A percentile compares a stretch with the other conserved stretches of the same genome.
phyloP scores from a whole-genome alignment of 2,797 vertebrate genomes.

The Acomys russatus region DNA sequence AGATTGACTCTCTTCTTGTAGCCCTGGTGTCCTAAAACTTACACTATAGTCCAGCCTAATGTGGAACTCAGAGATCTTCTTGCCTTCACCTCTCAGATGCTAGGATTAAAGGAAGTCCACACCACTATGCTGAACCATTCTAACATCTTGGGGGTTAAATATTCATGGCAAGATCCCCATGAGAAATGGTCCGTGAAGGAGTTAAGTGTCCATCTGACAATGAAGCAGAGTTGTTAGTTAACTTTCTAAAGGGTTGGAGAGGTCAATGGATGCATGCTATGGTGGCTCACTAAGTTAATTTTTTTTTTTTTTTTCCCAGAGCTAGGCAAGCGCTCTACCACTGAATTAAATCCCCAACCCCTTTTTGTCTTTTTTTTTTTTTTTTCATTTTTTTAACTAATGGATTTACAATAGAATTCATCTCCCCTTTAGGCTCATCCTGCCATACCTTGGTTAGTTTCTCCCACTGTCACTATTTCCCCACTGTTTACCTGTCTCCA shows the following conservation, averaged over 20 bases:
- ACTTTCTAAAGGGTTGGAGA: not conserved
- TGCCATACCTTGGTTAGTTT: not conserved
- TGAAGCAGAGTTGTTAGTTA: not conserved
- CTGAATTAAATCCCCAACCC: no score
- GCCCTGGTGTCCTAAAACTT: not conserved
- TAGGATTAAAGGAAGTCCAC: not conserved
- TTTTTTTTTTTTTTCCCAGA: no score
- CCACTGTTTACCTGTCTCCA: not conserved
- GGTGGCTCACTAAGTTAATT: not conserved
- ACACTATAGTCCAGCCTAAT: not conserved
- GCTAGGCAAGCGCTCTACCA: no score
- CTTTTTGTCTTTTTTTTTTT: no score
- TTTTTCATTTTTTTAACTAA: not conserved
- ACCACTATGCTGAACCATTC: slow-evolving; percentile 33
- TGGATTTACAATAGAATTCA: not conserved
- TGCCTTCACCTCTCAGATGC: not conserved
- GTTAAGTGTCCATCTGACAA: not conserved
- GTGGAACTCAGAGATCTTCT: no score
- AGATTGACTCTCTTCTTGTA: not conserved
- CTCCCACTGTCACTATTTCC: not conserved
- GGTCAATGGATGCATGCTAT: not conserved
- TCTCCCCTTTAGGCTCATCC: not conserved
- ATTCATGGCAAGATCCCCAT: slow-evolving; percentile 26
- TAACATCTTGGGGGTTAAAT: slow-evolving; percentile 78
- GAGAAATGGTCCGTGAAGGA: not conserved